Evolutionary conservation across 2,888 invertebrate species (phyloP).

Genomic region (Baronia brevicornis): DNA sequence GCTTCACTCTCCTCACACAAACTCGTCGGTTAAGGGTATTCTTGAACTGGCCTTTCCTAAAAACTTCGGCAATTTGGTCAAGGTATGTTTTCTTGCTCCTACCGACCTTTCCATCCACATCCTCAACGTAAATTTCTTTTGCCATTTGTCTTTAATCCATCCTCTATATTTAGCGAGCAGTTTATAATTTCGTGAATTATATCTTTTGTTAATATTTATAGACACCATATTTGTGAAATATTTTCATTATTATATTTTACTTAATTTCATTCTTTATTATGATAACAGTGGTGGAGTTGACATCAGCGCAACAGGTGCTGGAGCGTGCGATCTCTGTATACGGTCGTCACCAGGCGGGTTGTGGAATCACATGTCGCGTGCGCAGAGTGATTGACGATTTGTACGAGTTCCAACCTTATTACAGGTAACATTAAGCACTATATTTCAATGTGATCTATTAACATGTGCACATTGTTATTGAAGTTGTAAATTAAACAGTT

Average conservation of each 20-base stretch:
- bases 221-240: too few species aligned
- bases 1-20: too few species aligned
- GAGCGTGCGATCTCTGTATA: slow-evolving; percentile 63
- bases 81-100: too few species aligned
- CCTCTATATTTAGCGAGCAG: background rate
- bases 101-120: too few species aligned
- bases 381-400: slow-evolving; percentile 63
- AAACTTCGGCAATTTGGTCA: too few species aligned
- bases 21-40: too few species aligned
- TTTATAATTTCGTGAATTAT: slow-evolving; percentile 16
- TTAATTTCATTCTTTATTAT: too few species aligned
- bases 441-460: background rate
- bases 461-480: slow-evolving; percentile 18
- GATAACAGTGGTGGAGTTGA: slow-evolving; percentile 56
- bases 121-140: too few species aligned
- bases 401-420: slow-evolving; percentile 68
- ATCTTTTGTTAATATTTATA: slow-evolving; percentile 12
- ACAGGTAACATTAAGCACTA: slow-evolving; percentile 41
- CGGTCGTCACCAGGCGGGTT: slow-evolving; percentile 47
- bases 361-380: slow-evolving; percentile 64
- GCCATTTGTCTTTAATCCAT: background rate
- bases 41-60: too few species aligned
- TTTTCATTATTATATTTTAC: too few species aligned
- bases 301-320: slow-evolving; percentile 61
- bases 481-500: slow-evolving; percentile 16